Evolutionary conservation across 1,140 invertebrate species (phyloP).

Genomic region (Cotesia chilonis): DNA sequence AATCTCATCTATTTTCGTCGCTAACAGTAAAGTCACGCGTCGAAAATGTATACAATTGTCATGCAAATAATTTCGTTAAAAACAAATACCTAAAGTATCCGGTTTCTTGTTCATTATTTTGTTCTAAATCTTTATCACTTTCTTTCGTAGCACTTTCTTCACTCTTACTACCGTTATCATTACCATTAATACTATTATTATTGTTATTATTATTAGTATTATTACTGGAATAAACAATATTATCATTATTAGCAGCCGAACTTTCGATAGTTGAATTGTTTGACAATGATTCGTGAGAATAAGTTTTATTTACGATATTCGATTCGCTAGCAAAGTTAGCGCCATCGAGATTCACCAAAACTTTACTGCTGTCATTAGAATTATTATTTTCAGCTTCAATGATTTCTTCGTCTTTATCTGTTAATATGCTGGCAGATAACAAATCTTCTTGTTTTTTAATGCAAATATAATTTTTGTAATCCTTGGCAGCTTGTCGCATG

Average conservation of each 20-base stretch:
- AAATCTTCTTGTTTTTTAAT: constrained; percentile 36
- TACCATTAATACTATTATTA: constrained; percentile 5
- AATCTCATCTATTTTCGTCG: constrained; percentile 34
- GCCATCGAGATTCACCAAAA: too few species aligned
- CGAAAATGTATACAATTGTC: constrained; percentile 45
- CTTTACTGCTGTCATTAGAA: too few species aligned
- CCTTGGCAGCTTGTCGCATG: constrained; percentile 64
- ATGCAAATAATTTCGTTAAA: constrained; percentile 57
- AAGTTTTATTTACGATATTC: too few species aligned
- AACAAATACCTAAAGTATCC: constrained; percentile 57
- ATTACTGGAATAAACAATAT: not conserved
- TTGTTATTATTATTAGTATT: constrained; percentile 29
- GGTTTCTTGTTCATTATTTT: constrained; percentile 45
- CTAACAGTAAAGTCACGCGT: constrained; percentile 36
- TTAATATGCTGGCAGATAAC: constrained; percentile 4
- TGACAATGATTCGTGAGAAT: too few species aligned
- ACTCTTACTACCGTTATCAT: constrained; percentile 16
- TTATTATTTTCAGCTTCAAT: constrained; percentile 5
- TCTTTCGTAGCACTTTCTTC: constrained; percentile 13
- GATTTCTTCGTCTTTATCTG: constrained; percentile 5
- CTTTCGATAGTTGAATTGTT: too few species aligned
- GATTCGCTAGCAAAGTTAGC: too few species aligned
- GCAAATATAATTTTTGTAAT: constrained; percentile 57
- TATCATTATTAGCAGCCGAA: too few species aligned
- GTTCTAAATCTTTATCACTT: constrained; percentile 32